These are phyloP conservation scores for Aleadryas rufinucha DNA, from an alignment of 2,113 vertebrate species.

Conservation along the genomic window DNA sequence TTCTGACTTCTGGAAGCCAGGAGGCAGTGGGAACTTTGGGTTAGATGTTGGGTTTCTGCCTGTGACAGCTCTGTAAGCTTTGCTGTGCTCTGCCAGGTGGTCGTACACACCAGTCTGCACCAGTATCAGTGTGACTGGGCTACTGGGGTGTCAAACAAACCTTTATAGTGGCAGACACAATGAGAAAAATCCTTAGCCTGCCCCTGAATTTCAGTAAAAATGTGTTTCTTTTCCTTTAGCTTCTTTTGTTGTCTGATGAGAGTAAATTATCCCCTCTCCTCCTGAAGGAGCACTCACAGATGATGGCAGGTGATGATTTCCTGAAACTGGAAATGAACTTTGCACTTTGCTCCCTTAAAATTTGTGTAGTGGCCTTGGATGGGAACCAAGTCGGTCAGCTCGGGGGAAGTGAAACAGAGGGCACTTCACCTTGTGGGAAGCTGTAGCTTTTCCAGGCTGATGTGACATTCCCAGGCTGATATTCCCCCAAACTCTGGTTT, in stretches of 20 bases:
- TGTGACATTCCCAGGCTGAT: background rate
- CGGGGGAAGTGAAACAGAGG: rapidly evolving
- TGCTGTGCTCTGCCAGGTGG: background rate
- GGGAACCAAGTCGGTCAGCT: background rate
- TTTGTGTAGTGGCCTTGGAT: background rate
- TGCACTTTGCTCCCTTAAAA: background rate
- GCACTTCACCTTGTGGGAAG: background rate
- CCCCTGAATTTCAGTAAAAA: background rate
- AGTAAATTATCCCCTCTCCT: background rate
- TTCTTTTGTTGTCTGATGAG: background rate
- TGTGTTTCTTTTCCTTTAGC: background rate
- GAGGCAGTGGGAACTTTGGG: rapidly evolving
- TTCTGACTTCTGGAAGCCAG: background rate
- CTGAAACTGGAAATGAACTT: background rate
- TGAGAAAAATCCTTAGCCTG: background rate
- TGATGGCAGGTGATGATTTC: background rate
- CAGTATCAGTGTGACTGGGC: background rate
- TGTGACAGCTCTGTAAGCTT: background rate
- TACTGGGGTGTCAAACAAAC: background rate
- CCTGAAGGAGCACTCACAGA: background rate
- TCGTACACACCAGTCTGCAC: background rate
- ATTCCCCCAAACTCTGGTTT: rapidly evolving
- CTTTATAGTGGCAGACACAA: background rate
- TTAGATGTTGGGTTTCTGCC: background rate
- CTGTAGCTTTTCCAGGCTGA: background rate